phyloP scores from a whole-genome alignment of 2,888 invertebrate genomes.

The Xestoiulus laeticollis region DNA sequence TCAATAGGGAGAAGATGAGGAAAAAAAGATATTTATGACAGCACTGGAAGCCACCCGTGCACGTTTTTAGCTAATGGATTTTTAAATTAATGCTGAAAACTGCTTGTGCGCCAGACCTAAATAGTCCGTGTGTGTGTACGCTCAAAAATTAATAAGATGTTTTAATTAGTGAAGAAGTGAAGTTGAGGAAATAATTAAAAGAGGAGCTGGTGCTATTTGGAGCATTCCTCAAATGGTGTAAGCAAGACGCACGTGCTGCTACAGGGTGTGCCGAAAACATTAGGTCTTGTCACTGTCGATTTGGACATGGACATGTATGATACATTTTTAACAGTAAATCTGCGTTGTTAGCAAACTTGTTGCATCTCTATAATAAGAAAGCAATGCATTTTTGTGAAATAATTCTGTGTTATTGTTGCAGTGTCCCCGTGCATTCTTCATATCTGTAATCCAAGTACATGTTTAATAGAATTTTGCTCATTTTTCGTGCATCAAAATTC shows the following conservation, averaged over 20 bases:
- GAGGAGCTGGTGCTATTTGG: not conserved
- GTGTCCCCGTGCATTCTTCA: too few relatives aligned
- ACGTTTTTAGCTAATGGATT: not conserved
- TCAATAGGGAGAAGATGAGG: not conserved
- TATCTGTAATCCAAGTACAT: too few relatives aligned
- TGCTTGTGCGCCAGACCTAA: not conserved
- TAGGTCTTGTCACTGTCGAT: too few relatives aligned
- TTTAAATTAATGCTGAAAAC: conserved; percentile 15
- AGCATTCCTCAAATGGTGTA: not conserved
- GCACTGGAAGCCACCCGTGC: not conserved
- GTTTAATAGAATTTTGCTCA: too few relatives aligned
- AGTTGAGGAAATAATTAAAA: conserved; percentile 6
- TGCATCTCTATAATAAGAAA: too few relatives aligned
- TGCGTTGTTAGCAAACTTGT: too few relatives aligned
- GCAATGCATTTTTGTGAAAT: too few relatives aligned
- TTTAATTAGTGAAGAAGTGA: conserved; percentile 23
- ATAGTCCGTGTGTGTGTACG: not conserved
- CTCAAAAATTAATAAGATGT: conserved; percentile 15
- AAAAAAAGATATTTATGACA: conserved; percentile 22
- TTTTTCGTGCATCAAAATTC: too few relatives aligned
- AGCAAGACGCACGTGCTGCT: not conserved
- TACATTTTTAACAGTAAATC: too few relatives aligned
- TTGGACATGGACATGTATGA: too few relatives aligned
- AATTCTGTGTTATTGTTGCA: too few relatives aligned
- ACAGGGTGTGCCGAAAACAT: not conserved